phyloP scores from a whole-genome alignment of 2,888 invertebrate genomes.

The Furcula furcula region DNA sequence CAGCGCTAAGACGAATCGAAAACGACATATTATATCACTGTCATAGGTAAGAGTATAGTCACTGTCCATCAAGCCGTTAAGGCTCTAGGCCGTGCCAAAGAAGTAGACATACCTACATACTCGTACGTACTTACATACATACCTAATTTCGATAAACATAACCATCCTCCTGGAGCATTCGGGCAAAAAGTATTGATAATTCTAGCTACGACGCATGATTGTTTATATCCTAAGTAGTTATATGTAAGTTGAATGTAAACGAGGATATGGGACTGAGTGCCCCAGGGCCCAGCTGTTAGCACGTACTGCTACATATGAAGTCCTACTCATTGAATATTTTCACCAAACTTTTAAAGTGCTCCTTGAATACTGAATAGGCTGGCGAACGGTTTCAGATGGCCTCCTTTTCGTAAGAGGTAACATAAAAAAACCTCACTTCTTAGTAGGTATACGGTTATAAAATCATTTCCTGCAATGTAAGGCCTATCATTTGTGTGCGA shows the following conservation, averaged over 20 bases:
- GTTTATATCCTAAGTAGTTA: too few species aligned
- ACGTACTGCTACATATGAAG: slow-evolving; percentile 36
- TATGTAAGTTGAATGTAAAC: slow-evolving; percentile 15
- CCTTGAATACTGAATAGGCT: slow-evolving; percentile 44
- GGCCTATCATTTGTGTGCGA: slow-evolving; percentile 13
- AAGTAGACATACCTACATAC: too few species aligned
- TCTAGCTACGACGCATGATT: too few species aligned
- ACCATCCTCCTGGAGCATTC: too few species aligned
- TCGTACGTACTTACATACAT: too few species aligned
- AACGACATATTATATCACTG: too few species aligned
- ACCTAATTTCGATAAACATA: too few species aligned
- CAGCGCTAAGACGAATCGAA: too few species aligned
- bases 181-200: too few species aligned
- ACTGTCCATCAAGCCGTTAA: too few species aligned
- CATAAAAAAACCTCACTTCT: neutral
- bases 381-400: slow-evolving; percentile 23
- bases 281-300: slow-evolving; percentile 23
- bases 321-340: slow-evolving; percentile 44
- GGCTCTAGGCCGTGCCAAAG: too few species aligned
- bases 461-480: slow-evolving; percentile 15
- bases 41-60: too few species aligned
- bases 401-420: slow-evolving; percentile 11
- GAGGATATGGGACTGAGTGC: slow-evolving; percentile 3
- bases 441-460: slow-evolving; percentile 12
- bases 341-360: slow-evolving; percentile 46